Percentiles rank a stretch among this genome's conserved stretches.
phyloP scores from a whole-genome alignment of 2,113 vertebrate genomes.

The Gallinago undulata region DNA sequence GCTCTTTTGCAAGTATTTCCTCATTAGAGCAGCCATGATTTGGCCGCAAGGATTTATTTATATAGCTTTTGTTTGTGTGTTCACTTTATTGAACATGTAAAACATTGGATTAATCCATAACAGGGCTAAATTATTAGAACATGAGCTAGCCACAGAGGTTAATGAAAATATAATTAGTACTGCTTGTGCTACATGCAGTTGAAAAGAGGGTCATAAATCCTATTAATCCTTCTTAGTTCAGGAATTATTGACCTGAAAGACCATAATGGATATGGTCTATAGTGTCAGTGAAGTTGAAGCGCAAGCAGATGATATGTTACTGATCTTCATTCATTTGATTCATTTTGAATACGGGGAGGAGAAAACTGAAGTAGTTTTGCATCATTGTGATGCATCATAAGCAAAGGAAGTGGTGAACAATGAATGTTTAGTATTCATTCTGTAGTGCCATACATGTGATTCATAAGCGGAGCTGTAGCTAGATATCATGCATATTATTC shows the following conservation, averaged over 20 bases:
- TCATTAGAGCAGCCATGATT: background rate
- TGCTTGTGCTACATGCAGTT: constrained; percentile 66
- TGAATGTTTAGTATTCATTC: background rate
- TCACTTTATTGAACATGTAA: constrained; percentile 70
- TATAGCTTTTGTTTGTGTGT: constrained; percentile 59
- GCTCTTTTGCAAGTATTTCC: background rate
- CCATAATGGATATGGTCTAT: constrained; percentile 56
- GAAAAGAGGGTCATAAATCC: constrained; percentile 72
- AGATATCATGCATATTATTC: background rate
- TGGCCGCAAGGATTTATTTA: constrained; percentile 29
- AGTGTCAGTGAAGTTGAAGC: constrained; percentile 33
- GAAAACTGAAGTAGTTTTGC: background rate
- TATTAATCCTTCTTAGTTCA: constrained; percentile 70
- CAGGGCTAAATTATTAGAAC: constrained; percentile 71
- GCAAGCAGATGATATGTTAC: background rate
- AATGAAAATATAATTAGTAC: constrained; percentile 79
- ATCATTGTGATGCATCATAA: background rate
- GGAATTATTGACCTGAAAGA: constrained; percentile 75
- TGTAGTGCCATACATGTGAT: background rate
- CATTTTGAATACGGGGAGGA: background rate
- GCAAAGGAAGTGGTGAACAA: background rate
- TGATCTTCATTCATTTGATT: background rate
- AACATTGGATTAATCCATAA: constrained; percentile 63
- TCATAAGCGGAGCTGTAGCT: background rate
- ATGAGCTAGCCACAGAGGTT: constrained; percentile 69